Evolutionary conservation across 2,797 vertebrate genomes (phyloP).

Genomic region (Tolypeutes matacus): DNA sequence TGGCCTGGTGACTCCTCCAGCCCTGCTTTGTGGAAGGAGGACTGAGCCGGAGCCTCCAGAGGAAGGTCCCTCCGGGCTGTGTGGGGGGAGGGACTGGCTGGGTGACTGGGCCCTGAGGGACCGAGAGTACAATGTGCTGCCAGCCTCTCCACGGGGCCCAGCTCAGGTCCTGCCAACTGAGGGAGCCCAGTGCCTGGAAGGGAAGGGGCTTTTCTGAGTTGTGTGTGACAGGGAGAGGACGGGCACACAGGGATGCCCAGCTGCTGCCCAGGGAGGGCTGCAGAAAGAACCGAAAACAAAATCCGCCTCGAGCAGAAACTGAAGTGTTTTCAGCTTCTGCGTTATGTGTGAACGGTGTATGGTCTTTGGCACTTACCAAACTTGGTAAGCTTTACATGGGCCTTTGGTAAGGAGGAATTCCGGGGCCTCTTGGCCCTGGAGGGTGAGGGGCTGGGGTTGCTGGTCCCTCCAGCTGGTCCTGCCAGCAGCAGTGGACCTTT

Average conservation of each 20-base stretch:
- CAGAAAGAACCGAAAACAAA: not conserved
- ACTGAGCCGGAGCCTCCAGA: not conserved
- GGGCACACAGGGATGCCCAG: too few species aligned
- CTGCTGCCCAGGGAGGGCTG: not conserved
- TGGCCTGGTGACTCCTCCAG: accelerated
- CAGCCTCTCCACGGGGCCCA: not conserved
- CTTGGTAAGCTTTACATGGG: not conserved
- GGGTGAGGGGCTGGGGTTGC: not conserved
- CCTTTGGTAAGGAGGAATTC: not conserved
- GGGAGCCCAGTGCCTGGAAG: not conserved
- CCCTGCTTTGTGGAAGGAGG: not conserved
- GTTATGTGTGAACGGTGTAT: not conserved
- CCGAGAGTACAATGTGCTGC: not conserved
- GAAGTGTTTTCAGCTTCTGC: not conserved
- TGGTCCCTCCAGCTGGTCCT: not conserved
- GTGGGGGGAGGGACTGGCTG: not conserved
- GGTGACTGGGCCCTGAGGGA: not conserved
- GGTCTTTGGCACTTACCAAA: not conserved
- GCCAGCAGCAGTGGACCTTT: not conserved
- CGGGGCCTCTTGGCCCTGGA: not conserved
- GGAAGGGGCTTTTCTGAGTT: not conserved
- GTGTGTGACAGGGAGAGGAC: not conserved
- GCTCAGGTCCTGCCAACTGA: not conserved
- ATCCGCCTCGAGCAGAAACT: not conserved
- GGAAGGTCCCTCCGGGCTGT: accelerated